Percentiles rank a stretch among this genome's conserved stretches.
Conservation (phyloP, 1,140 invertebrate species). For the Tribolium castaneum region DNA sequence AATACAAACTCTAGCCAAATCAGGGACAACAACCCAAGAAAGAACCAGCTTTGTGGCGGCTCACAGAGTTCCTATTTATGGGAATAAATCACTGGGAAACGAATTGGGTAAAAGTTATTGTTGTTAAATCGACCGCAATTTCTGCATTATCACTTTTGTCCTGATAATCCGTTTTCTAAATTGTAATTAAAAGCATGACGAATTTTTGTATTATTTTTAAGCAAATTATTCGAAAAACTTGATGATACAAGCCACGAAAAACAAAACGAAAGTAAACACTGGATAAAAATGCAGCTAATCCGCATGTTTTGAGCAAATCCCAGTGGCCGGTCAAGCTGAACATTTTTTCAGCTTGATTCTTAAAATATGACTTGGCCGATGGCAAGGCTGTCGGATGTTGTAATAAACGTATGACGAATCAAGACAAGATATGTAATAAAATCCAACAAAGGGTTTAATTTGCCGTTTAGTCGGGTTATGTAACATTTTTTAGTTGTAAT, state of each 20-base stretch:
- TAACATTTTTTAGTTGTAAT: not conserved
- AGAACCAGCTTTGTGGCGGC: too few species aligned
- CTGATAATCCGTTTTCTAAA: constrained; percentile 10
- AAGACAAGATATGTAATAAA: not conserved
- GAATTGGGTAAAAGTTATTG: constrained; percentile 1
- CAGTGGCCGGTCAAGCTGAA: not conserved
- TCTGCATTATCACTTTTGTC: constrained; percentile 17
- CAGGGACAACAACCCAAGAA: not conserved
- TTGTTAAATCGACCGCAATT: constrained; percentile 13
- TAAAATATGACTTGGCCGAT: not conserved
- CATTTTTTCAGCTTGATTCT: not conserved
- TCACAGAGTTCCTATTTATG: not conserved
- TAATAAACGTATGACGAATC: not conserved
- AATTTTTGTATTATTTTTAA: constrained; percentile 5
- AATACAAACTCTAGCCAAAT: not conserved
- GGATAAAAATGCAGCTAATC: not conserved
- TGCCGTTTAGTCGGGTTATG: not conserved
- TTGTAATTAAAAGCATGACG: constrained; percentile 2
- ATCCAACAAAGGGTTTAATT: not conserved
- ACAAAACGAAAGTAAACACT: constrained; percentile 7
- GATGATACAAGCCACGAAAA: constrained; percentile 4
- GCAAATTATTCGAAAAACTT: not conserved
- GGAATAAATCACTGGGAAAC: not conserved
- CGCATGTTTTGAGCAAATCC: constrained; percentile 1
- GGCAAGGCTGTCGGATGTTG: constrained; percentile 3